A percentile compares a stretch with the other conserved stretches of the same genome.
phyloP scores from a whole-genome alignment of 1,140 invertebrate genomes.

The Drosophila pandora region DNA sequence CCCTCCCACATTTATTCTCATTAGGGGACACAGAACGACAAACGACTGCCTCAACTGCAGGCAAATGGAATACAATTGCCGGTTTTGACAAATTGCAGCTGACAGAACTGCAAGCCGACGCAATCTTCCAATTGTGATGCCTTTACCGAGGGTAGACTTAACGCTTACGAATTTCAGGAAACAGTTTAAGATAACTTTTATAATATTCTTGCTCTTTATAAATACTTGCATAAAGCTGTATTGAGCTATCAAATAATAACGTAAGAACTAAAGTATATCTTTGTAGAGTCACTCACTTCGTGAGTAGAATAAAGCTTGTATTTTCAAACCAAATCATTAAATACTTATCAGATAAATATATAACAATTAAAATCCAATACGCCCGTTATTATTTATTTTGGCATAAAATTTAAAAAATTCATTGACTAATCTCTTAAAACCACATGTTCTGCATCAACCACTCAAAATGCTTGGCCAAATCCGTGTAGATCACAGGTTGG shows the following conservation, averaged over 20 bases:
- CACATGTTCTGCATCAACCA: conserved; percentile 64
- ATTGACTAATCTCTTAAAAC: conserved; percentile 22
- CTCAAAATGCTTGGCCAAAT: conserved; percentile 66
- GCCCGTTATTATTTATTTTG: conserved; percentile 55
- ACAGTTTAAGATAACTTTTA: conserved; percentile 12
- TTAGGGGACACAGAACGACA: neutral
- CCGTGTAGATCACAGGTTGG: conserved; percentile 77
- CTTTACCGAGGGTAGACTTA: no score
- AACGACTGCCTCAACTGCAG: conserved; percentile 42
- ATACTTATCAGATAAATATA: no score
- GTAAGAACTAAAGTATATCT: no score
- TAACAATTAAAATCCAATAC: neutral
- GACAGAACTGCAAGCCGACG: conserved; percentile 18
- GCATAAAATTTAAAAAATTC: conserved; percentile 33
- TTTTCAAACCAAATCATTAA: no score
- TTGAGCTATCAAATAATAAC: no score
- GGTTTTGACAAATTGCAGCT: conserved; percentile 64
- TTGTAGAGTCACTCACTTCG: no score
- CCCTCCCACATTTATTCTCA: conserved; percentile 7
- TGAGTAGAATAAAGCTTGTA: no score
- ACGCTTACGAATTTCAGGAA: neutral
- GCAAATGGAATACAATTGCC: conserved; percentile 67
- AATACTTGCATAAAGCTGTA: no score
- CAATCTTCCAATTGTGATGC: conserved; percentile 55
- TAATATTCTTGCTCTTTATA: neutral